phyloP scores from a whole-genome alignment of 2,113 vertebrate genomes.

The Mobula hypostoma region DNA sequence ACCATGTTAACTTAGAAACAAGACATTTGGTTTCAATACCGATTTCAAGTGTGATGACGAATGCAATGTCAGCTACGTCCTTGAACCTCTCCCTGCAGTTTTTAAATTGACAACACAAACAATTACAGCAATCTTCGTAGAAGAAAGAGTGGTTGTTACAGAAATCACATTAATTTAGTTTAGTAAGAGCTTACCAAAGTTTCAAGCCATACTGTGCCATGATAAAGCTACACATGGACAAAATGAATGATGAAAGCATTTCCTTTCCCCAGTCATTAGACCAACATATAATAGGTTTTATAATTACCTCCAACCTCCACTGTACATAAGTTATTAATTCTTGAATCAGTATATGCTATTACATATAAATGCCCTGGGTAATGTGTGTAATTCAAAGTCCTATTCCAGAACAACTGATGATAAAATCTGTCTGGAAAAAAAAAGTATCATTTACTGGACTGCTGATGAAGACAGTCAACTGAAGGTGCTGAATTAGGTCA shows the following conservation, averaged over 20 bases:
- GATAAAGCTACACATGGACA: not conserved
- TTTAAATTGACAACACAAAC: not conserved
- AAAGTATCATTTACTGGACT: not conserved
- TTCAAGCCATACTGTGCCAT: not conserved
- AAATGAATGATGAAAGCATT: conserved; percentile 2
- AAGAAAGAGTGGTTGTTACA: not conserved
- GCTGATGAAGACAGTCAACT: not conserved
- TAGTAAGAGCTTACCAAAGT: conserved; percentile 2
- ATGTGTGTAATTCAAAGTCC: conserved; percentile 4
- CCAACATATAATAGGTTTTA: no score
- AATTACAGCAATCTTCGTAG: no score
- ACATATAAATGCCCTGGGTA: not conserved
- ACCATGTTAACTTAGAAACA: not conserved
- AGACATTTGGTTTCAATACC: not conserved
- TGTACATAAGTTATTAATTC: not conserved
- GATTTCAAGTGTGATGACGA: not conserved
- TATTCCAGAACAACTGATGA: not conserved
- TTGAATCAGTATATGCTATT: not conserved
- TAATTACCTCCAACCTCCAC: no score
- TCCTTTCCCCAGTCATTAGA: not conserved
- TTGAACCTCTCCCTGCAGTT: not conserved
- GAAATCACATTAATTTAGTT: not conserved
- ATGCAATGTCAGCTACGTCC: not conserved
- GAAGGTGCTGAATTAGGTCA: not conserved
- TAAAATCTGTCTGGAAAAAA: not conserved